Evolutionary conservation across 2,888 invertebrate species (phyloP), one percentile per base, ranked within the genome.

Genomic region (Plusia festucae): DNA sequence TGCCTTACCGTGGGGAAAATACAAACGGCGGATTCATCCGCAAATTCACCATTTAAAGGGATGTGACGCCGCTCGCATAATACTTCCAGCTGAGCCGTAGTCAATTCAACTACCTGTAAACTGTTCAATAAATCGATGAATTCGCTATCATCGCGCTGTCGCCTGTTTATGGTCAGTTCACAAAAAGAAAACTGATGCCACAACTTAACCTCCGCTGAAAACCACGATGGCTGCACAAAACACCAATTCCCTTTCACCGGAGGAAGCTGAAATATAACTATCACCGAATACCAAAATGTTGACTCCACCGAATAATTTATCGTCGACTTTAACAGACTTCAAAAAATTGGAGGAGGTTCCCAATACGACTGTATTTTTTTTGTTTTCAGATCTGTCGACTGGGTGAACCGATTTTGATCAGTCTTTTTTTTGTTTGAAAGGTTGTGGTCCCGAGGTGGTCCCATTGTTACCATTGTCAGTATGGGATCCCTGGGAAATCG

Each of bases 161-260:
- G 73, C 84, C 88, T 87, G 24, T 88, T 88, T 44, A 81, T 76
- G 0, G 78, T 81, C 0, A 85, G 59, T 77, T 85, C 85, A 58
- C 83, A 85, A 63, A 86, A 60, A 0, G 16, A 78, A 52, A 83
- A 83, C 22, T 78, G 65, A 2, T 72, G 78, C 81, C 83, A 83
- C 24, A 82, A 76, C 22, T 62, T 32, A 0, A 63, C 16, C 15
- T 63, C 62, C 3, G 56, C 65, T 16, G 20, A n/a, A 9, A 46
- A 65, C 59, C 60, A 61, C 0, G 58, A 6, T 0, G 65, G 70
- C 11, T 70, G 62, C 3, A 52, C 8, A 30, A 62, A 62, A 40
- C 22, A 27, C 34, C 30, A 60, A 24, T 60, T 1, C 27, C 53
- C 60, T 18, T 40, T 52, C 13, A 59, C 52, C 3, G 32, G 32